A percentile compares a stretch with the other conserved stretches of the same genome.
Evolutionary conservation across 1,140 invertebrate genomes (phyloP).

Genomic region (Hyposmocoma kahamanoa): DNA sequence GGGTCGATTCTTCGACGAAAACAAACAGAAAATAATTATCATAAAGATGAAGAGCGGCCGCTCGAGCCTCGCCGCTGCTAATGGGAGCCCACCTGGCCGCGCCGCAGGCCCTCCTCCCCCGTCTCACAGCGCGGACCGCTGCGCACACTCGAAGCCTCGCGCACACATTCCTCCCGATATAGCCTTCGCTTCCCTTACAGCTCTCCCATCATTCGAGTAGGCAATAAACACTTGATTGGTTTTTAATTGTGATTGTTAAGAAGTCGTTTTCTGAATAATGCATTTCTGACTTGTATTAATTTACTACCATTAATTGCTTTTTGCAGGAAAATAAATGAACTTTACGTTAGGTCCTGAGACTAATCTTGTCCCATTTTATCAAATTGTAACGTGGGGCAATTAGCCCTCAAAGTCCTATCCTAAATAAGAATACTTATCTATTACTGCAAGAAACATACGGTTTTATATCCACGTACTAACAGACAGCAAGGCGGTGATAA

Average conservation of each 20-base stretch:
- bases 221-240: slow-evolving; percentile 40
- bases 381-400: too few species aligned
- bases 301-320: too few species aligned
- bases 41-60: slow-evolving; percentile 72
- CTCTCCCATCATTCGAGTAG: slow-evolving; percentile 11
- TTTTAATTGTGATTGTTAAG: slow-evolving; percentile 37
- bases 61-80: slow-evolving; percentile 61
- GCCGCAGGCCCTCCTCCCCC: slow-evolving; percentile 13
- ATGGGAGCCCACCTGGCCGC: slow-evolving; percentile 65
- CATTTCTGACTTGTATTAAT: too few species aligned
- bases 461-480: too few species aligned
- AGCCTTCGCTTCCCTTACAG: background rate
- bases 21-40: slow-evolving; percentile 74
- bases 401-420: too few species aligned
- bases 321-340: too few species aligned
- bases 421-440: too few species aligned
- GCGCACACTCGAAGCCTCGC: slow-evolving; percentile 16
- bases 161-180: slow-evolving; percentile 2
- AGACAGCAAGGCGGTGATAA: too few species aligned
- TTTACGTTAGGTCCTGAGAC: too few species aligned
- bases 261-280: background rate
- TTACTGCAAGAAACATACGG: too few species aligned
- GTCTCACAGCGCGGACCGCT: slow-evolving; percentile 16
- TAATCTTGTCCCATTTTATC: too few species aligned
- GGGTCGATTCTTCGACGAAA: slow-evolving; percentile 70